Conservation (phyloP, 2,113 vertebrate species). For the Pteropus alecto region DNA sequence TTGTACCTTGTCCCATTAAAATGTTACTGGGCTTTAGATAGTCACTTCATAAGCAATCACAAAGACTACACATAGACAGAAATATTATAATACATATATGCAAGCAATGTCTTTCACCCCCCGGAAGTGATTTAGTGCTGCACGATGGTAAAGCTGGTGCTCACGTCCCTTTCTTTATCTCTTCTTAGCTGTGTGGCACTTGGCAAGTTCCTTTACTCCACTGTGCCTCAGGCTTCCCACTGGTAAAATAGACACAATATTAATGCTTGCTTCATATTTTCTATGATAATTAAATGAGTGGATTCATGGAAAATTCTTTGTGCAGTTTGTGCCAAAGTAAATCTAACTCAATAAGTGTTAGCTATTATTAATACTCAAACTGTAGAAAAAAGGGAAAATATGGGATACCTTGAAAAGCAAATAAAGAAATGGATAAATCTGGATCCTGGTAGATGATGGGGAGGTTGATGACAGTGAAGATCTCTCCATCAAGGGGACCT, state of each 20-base stretch:
- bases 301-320: background rate
- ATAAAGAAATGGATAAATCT: background rate
- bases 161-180: background rate
- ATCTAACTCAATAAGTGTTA: background rate
- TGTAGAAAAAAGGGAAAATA: background rate
- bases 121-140: background rate
- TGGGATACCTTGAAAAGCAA: background rate
- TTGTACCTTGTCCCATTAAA: background rate
- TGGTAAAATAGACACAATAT: background rate
- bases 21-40: background rate
- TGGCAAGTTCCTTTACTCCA: background rate
- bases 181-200: background rate
- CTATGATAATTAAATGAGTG: background rate
- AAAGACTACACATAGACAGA: background rate
- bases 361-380: background rate
- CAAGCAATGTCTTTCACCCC: background rate
- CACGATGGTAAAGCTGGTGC: too few species aligned
- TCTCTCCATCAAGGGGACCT: background rate
- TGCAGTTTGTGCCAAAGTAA: background rate
- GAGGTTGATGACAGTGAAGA: background rate
- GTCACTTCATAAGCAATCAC: background rate
- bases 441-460: background rate
- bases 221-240: fast-evolving
- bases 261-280: background rate
- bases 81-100: background rate